A percentile compares a stretch with the other conserved stretches of the same genome.
Conservation (phyloP, 64 coral and sea anemone species). For the Porites australiensis region DNA sequence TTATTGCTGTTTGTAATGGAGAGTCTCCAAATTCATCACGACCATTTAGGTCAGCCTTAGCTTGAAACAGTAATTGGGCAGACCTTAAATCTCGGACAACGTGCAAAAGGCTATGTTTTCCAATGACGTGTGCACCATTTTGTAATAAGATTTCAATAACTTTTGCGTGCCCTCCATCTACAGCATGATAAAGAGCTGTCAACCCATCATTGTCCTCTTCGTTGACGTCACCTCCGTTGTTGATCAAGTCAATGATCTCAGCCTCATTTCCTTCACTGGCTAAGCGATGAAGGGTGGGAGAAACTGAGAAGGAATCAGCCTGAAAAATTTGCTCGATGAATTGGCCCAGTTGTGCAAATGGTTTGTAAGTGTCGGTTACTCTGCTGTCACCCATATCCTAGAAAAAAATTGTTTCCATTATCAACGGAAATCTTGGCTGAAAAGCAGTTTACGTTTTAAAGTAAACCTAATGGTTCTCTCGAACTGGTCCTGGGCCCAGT, state of each 20-base stretch:
- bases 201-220: conserved; percentile 32
- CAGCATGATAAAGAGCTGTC: conserved; percentile 56
- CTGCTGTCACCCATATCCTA: conserved; percentile 34
- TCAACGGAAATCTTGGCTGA: conserved; percentile 16
- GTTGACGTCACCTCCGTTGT: conserved; percentile 41
- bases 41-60: conserved; percentile 30
- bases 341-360: conserved; percentile 36
- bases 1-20: conserved; percentile 33
- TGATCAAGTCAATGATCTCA: conserved; percentile 30
- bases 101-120: conserved; percentile 17
- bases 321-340: conserved; percentile 6
- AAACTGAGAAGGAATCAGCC: conserved; percentile 4
- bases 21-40: conserved; percentile 15
- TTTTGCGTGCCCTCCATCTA: conserved; percentile 24
- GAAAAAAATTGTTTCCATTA: conserved; percentile 2
- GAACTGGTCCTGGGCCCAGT: not conserved
- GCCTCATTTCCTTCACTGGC: conserved; percentile 44
- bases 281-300: conserved; percentile 31
- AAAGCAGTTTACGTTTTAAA: conserved; percentile 3
- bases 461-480: not conserved
- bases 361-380: conserved; percentile 14
- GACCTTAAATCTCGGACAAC: conserved; percentile 35
- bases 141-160: conserved; percentile 33
- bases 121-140: conserved; percentile 34
- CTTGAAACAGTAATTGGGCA: conserved; percentile 46